Evolutionary conservation across 35 echinoderm and acorn worm genomes (phyloP), one percentile per base, ranked within the genome.

Genomic region (Eucidaris tribuloides): DNA sequence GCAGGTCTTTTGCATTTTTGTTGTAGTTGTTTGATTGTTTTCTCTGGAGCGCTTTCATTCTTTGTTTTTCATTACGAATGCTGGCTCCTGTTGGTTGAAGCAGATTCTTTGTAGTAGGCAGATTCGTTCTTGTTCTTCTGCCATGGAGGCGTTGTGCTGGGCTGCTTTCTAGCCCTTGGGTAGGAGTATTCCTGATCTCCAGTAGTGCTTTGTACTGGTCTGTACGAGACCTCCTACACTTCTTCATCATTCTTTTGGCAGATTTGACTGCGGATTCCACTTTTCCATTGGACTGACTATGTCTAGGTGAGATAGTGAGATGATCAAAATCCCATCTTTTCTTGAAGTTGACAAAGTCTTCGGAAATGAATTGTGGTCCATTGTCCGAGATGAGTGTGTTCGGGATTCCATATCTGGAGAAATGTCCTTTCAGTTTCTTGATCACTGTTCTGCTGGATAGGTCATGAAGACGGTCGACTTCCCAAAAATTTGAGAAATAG

Each of bases 271-370:
- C 25, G 2, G 79, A 45, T 65, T 90, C 88, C 19, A 57, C 89
- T 40, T 86, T 82, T 37, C 89, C 58, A 58, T 86, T 91, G 7
- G 61, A 59, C n/a, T n/a, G n/a, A n/a, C 38, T 86, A 58, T 85
- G 82, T 40, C 62, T 54, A 0, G 65, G 61, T 42, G 82, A 74
- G 27, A 19, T 80, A 24, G 36, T 79, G 39, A 77, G 48, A 66
- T 91, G 89, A 17, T 72, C 44, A 71, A 91, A 86, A 17, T 71
- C 89, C 85, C 65, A 86, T 41, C 22, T 38, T 43, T 54, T 66
- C 15, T 36, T 28, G 72, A 91, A 86, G 1, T 52, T 65, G 17
- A 5, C 20, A 70, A 83, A 91, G 24, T 86, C 71, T 37, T 62
- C 56, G 3, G 82, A 86, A 3, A 54, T 86, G 42, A 85, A 91